phyloP scores from a whole-genome alignment of 2,888 invertebrate genomes.

The Pimpla rufipes region DNA sequence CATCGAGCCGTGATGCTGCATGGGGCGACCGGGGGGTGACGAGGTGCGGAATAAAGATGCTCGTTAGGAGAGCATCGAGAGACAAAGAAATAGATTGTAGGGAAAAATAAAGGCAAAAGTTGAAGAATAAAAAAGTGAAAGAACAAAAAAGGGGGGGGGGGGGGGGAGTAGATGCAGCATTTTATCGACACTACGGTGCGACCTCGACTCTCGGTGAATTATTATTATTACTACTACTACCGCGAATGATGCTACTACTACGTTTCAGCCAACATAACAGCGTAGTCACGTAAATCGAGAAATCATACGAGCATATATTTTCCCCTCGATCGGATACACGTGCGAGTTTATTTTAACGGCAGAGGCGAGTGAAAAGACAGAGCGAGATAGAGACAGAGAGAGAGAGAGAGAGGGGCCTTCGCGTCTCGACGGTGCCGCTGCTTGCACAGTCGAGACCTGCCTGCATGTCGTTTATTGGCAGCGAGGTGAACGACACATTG shows the following conservation, averaged over 20 bases:
- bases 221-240: too few species aligned
- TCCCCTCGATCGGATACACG: constrained; percentile 62
- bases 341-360: constrained; percentile 69
- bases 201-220: too few species aligned
- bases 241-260: neutral
- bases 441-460: neutral
- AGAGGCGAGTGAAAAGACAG: constrained; percentile 42
- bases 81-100: neutral
- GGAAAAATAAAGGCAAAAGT: neutral
- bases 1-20: neutral
- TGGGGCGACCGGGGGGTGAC: neutral
- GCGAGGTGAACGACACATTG: constrained; percentile 77
- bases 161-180: too few species aligned
- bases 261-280: neutral
- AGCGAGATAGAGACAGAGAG: constrained; percentile 51
- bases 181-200: too few species aligned
- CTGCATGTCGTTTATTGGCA: constrained; percentile 38
- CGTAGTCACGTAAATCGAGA: neutral
- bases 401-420: constrained; percentile 50
- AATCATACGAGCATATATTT: constrained; percentile 22
- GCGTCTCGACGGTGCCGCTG: constrained; percentile 16
- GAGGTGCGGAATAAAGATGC: neutral
- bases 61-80: neutral
- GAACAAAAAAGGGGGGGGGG: too few species aligned
- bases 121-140: neutral